A percentile compares a stretch with the other conserved stretches of the same genome.
These are phyloP conservation scores for Drosophila glabriapex DNA, from an alignment of 2,888 invertebrate species.

Conservation along the genomic window DNA sequence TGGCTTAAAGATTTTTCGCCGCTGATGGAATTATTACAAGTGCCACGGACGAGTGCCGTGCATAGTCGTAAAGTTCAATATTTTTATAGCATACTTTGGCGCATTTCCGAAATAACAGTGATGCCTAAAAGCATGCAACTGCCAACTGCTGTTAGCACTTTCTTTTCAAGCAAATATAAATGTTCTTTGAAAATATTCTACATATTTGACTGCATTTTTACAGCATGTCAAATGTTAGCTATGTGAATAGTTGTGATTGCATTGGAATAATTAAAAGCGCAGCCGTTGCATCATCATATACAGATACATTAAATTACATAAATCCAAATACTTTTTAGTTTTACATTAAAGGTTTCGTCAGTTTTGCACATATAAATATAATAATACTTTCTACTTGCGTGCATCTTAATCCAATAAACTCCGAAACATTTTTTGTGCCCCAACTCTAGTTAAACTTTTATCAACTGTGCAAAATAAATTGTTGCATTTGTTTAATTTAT, in stretches of 20 bases:
- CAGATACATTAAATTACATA: not conserved
- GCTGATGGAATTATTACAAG: conserved; percentile 77
- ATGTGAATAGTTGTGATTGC: conserved; percentile 12
- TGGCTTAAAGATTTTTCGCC: conserved; percentile 73
- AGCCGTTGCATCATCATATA: not conserved
- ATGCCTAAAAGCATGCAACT: conserved; percentile 41
- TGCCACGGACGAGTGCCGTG: conserved; percentile 48
- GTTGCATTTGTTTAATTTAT: conserved; percentile 72
- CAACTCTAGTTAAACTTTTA: conserved; percentile 38
- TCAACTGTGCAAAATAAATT: conserved; percentile 64
- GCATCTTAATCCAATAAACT: conserved; percentile 30
- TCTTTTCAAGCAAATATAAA: conserved; percentile 13
- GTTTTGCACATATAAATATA: not conserved
- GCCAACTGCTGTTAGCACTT: conserved; percentile 10
- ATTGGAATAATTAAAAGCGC: conserved; percentile 3
- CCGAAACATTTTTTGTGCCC: conserved; percentile 4
- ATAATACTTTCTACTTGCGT: conserved; percentile 6
- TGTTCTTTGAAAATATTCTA: not conserved
- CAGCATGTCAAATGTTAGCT: not conserved
- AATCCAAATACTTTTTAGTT: conserved; percentile 1
- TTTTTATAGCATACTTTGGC: conserved; percentile 69
- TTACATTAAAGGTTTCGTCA: conserved; percentile 5
- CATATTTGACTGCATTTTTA: conserved; percentile 28
- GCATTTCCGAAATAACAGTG: conserved; percentile 40
- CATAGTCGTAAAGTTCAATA: conserved; percentile 78